A percentile compares a stretch with the other conserved stretches of the same genome.
These are phyloP conservation scores for Hipparchia semele DNA, from an alignment of 2,888 invertebrate species.

Conservation along the genomic window DNA sequence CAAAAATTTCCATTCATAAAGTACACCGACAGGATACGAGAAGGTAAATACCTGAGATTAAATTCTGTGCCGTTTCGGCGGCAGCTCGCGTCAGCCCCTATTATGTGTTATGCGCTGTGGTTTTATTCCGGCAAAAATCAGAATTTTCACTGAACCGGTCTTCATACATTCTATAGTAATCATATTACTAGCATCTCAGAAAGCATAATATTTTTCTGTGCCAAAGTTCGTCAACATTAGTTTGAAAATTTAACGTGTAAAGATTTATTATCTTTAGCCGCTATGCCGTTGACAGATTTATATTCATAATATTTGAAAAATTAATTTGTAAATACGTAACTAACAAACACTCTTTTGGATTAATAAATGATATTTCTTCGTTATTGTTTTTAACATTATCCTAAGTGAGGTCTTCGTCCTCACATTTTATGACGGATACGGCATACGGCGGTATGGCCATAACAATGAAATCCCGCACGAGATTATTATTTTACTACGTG, in stretches of 20 bases:
- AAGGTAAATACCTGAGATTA: slow-evolving; percentile 44
- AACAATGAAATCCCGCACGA: slow-evolving; percentile 38
- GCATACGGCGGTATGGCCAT: slow-evolving; percentile 29
- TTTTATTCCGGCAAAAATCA: slow-evolving; percentile 43
- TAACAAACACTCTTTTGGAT: too few relatives aligned
- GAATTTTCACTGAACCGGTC: neutral
- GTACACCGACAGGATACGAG: slow-evolving; percentile 23
- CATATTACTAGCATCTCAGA: too few relatives aligned
- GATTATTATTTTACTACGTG: slow-evolving; percentile 38
- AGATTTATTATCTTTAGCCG: too few relatives aligned
- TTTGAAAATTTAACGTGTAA: too few relatives aligned
- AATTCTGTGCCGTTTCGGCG: slow-evolving; percentile 50
- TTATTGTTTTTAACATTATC: slow-evolving; percentile 14
- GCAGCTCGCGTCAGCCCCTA: slow-evolving; percentile 42
- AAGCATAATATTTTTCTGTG: too few relatives aligned
- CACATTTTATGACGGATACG: slow-evolving; percentile 28
- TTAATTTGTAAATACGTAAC: too few relatives aligned
- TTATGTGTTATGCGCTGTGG: slow-evolving; percentile 51
- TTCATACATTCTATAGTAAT: neutral
- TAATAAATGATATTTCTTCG: neutral
- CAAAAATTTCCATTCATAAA: slow-evolving; percentile 32
- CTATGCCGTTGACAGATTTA: too few relatives aligned
- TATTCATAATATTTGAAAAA: too few relatives aligned
- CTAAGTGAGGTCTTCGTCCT: slow-evolving; percentile 19
- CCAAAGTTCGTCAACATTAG: too few relatives aligned